A percentile compares a stretch with the other conserved stretches of the same genome.
phyloP scores from a whole-genome alignment of 2,888 invertebrate genomes.

The Helobdella robusta region DNA sequence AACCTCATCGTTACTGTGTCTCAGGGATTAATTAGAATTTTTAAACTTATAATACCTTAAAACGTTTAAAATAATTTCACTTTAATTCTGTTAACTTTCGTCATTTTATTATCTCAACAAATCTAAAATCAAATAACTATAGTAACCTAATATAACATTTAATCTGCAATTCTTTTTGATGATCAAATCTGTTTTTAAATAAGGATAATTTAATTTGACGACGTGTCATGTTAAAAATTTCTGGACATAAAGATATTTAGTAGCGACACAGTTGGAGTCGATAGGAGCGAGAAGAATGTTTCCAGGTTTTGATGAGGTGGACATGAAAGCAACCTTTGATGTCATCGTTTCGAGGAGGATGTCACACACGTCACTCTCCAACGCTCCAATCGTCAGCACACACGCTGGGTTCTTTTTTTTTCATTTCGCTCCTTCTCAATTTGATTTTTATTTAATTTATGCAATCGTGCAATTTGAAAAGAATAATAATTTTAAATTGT shows the following conservation, averaged over 20 bases:
- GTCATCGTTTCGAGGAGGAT: slow-evolving; percentile 5
- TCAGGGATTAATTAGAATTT: neutral
- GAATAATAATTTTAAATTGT: neutral
- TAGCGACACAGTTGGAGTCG: slow-evolving; percentile 26
- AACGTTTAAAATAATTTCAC: no score
- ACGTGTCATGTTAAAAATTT: neutral
- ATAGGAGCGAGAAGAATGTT: slow-evolving; percentile 23
- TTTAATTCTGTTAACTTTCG: no score
- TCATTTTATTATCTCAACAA: no score
- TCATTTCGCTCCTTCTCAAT: neutral
- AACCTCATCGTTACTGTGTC: neutral
- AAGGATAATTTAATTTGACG: neutral
- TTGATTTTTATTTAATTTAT: neutral
- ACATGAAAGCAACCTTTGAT: slow-evolving; percentile 31
- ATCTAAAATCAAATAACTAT: no score
- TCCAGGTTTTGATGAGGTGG: slow-evolving; percentile 31
- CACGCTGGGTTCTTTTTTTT: neutral
- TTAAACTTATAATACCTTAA: neutral
- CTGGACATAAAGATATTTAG: slow-evolving; percentile 22
- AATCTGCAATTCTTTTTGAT: no score
- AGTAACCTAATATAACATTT: no score
- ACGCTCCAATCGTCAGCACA: neutral
- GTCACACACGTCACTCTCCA: neutral
- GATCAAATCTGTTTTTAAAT: no score
- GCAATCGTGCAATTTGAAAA: neutral